phyloP scores from a whole-genome alignment of 1,140 invertebrate species.

The Cyclargus thomasi region DNA sequence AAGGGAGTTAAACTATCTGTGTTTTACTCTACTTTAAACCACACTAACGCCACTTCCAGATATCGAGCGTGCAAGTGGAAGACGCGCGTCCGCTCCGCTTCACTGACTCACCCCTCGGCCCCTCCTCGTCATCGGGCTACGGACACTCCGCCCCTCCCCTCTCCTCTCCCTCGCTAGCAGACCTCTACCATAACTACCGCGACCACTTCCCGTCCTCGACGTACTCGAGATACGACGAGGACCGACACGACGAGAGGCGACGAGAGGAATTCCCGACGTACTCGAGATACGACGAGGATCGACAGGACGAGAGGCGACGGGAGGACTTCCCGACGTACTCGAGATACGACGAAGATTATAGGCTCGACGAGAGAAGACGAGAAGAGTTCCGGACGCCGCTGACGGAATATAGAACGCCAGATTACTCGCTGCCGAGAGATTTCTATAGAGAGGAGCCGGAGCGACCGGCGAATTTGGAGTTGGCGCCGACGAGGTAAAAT shows the following conservation, averaged over 20 bases:
- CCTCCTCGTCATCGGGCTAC: constrained; percentile 65
- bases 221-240: constrained; percentile 50
- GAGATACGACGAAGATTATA: constrained; percentile 54
- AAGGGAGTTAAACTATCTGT: no score
- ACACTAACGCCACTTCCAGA: no score
- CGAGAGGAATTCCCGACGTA: constrained; percentile 54
- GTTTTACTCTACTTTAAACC: no score
- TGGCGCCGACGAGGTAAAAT: constrained; percentile 72
- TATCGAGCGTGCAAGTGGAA: constrained; percentile 67
- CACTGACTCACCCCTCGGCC: constrained; percentile 83
- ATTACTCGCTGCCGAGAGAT: constrained; percentile 60
- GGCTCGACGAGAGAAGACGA: constrained; percentile 49
- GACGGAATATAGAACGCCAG: constrained; percentile 65
- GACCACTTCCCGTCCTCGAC: constrained; percentile 58
- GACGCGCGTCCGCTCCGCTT: constrained; percentile 82
- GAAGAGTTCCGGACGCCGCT: constrained; percentile 64
- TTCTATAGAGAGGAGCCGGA: constrained; percentile 75
- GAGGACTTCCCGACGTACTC: constrained; percentile 62
- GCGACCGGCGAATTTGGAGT: constrained; percentile 63
- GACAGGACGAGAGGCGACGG: constrained; percentile 50
- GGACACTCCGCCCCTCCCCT: constrained; percentile 57
- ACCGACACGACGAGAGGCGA: constrained; percentile 52
- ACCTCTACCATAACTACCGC: constrained; percentile 61
- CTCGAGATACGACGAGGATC: constrained; percentile 51
- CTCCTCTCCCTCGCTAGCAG: constrained; percentile 60